Evolutionary conservation across 2,797 vertebrate species (phyloP), one percentile per base, ranked within the genome.

Genomic region (Picus viridis): DNA sequence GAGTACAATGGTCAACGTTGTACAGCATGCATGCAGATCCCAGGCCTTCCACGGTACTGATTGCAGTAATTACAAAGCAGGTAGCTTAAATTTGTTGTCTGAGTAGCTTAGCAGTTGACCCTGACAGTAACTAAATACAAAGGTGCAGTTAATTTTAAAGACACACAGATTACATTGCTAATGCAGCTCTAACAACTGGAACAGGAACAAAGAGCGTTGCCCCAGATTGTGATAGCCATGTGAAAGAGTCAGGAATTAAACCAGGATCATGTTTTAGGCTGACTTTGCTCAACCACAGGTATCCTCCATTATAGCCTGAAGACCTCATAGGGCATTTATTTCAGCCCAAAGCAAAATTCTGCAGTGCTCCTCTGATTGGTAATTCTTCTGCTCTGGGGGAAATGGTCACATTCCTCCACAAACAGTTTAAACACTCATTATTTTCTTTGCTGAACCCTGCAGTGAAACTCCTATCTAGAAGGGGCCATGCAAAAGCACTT

Each of bases 391-490:
- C 81, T 89, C 17, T 7, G 54, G 20, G 90, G 72, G 64, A 93
- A 93, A 76, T 6, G 77, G 78, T 90, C 74, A 57, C 57, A 83
- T 71, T 93, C 67, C 47, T 91, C 93, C 2, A 0, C 88, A 71
- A 93, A 90, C 78, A 91, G 69, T 89, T 95, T 93, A 95, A 94
- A 96, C 90, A 94, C 81, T 93, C 91, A 96, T 96, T 93, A 92
- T 87, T 95, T 95, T 94, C 87, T 93, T 89, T 86, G 69, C 80
- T 81, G 89, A 89, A 92, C 53, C 59, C 78, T 87, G 81, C 83
- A 90, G 69, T 91, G 91, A 87, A 92, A 72, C 75, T 72, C 32
- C 1, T 72, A 64, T 89, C 87, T 94, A 80, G 80, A 95, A 88
- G 29, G 57, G 14, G 59, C 73, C 78, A n/a, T 34, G 85, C 77